A percentile compares a stretch with the other conserved stretches of the same genome.
These are phyloP conservation scores for Acanthiza pusilla DNA, from an alignment of 2,797 vertebrate genomes.

Conservation along the genomic window DNA sequence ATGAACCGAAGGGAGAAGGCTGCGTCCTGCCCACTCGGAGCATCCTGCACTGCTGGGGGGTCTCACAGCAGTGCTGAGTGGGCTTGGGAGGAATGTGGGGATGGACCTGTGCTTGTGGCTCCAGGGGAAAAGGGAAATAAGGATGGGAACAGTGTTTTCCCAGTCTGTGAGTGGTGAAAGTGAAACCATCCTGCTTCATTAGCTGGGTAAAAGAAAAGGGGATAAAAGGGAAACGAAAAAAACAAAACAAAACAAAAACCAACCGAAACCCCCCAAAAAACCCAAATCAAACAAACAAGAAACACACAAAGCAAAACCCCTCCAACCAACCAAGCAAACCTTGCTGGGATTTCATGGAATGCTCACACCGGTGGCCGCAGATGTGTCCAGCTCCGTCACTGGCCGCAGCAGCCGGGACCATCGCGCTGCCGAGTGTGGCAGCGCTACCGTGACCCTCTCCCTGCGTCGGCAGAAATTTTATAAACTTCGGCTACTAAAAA, in stretches of 20 bases:
- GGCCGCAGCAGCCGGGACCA: neutral
- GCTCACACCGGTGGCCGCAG: neutral
- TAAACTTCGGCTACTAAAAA: conserved; percentile 69
- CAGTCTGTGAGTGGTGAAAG: neutral
- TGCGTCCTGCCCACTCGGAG: neutral
- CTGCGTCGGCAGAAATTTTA: conserved; percentile 49
- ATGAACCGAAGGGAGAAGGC: neutral
- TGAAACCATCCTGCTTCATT: neutral
- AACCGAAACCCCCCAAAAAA: neutral
- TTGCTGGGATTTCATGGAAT: neutral
- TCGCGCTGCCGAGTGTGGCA: neutral
- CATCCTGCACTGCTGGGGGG: neutral
- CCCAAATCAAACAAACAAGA: neutral
- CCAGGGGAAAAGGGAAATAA: neutral
- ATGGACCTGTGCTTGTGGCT: neutral
- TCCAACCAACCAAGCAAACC: neutral
- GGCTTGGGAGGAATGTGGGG: neutral
- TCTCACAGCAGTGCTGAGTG: neutral
- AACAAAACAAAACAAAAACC: neutral
- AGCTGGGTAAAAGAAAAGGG: neutral
- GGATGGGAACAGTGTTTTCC: neutral
- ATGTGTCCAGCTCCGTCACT: neutral
- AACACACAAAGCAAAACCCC: neutral
- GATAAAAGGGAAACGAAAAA: accelerated
- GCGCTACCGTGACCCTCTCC: neutral